Percentiles rank a stretch among this genome's conserved stretches.
Evolutionary conservation across 2,888 invertebrate species (phyloP).

Genomic region (Leptarthrus brevirostris): DNA sequence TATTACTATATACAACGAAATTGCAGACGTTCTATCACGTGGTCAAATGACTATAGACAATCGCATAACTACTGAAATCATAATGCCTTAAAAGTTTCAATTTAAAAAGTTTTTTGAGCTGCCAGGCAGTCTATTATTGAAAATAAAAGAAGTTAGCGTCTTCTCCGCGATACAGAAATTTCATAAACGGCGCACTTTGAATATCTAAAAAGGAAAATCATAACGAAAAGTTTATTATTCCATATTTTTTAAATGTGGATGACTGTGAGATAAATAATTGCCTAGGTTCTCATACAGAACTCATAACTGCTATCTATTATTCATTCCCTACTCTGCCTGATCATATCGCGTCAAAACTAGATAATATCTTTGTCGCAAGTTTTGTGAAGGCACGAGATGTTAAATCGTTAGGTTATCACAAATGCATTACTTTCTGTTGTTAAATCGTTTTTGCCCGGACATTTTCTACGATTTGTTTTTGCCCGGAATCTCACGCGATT

Average conservation of each 20-base stretch:
- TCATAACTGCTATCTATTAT: conserved; percentile 6
- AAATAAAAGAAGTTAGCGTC: not conserved
- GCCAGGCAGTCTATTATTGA: not conserved
- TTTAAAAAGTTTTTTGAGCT: conserved; percentile 29
- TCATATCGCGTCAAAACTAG: not conserved
- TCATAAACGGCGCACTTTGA: conserved; percentile 13
- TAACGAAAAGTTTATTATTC: not conserved
- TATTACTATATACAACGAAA: not conserved
- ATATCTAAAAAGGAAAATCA: conserved; percentile 3
- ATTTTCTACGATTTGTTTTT: too few species aligned
- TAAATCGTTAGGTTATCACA: conserved; percentile 9
- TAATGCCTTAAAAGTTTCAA: conserved; percentile 42
- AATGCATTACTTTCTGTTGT: too few species aligned
- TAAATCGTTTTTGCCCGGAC: too few species aligned
- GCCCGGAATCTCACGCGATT: too few species aligned
- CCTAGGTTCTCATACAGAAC: conserved; percentile 35
- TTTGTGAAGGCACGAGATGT: conserved; percentile 5
- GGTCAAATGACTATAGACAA: not conserved
- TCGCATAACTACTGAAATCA: not conserved
- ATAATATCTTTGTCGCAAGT: not conserved
- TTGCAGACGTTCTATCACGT: not conserved
- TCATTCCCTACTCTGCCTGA: not conserved
- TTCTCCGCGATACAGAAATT: conserved; percentile 13
- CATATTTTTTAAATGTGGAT: conserved; percentile 37
- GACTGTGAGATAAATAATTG: conserved; percentile 51